phyloP scores from a whole-genome alignment of 2,888 invertebrate species.

The Exocentrus adspersus region DNA sequence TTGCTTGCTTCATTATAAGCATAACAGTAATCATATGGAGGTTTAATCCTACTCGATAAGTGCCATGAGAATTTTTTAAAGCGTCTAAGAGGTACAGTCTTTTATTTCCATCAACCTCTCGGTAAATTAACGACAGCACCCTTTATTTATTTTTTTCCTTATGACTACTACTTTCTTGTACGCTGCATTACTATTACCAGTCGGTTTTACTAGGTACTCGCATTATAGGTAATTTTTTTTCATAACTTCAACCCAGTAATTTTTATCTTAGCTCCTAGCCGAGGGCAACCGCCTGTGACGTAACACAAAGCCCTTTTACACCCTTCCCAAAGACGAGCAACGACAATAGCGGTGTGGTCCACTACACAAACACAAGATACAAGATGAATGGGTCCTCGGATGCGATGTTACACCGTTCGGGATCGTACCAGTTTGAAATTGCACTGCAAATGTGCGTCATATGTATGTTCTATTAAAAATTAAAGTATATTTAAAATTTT shows the following conservation, averaged over 20 bases:
- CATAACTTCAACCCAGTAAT: not conserved
- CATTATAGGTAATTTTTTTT: not conserved
- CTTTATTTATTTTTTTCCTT: too few species aligned
- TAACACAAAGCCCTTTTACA: conserved; percentile 1
- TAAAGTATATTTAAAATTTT: too few species aligned
- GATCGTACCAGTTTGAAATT: conserved; percentile 22
- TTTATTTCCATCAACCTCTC: too few species aligned
- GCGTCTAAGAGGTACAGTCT: too few species aligned
- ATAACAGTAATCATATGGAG: too few species aligned
- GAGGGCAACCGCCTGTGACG: conserved; percentile 17
- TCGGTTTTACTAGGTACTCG: not conserved
- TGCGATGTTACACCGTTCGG: conserved; percentile 48
- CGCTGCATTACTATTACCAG: not conserved
- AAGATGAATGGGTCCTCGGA: conserved; percentile 60
- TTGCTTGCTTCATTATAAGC: too few species aligned
- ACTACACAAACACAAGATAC: conserved; percentile 61
- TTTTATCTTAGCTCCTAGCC: conserved; percentile 6
- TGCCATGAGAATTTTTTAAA: too few species aligned
- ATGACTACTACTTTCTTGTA: too few species aligned
- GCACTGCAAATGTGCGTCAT: conserved; percentile 10
- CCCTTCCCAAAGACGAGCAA: conserved; percentile 28
- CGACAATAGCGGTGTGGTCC: conserved; percentile 60
- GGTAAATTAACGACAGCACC: too few species aligned
- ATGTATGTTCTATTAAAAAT: not conserved
- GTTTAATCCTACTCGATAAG: too few species aligned